These are phyloP conservation scores for Leucosticte australis DNA, from an alignment of 2,113 vertebrate genomes.

Conservation along the genomic window DNA sequence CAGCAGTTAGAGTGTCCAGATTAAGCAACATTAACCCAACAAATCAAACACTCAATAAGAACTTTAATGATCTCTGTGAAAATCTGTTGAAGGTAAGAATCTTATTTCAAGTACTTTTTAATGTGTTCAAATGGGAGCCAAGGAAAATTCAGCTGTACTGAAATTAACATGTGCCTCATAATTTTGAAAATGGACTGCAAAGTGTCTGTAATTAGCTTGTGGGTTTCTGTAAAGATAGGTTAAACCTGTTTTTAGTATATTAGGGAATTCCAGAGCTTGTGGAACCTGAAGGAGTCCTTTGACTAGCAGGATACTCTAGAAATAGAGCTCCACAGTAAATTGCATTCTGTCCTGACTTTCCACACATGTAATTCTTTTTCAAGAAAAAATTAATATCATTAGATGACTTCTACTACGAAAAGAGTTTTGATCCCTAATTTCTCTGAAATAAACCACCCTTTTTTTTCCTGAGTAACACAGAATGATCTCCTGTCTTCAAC, in stretches of 20 bases:
- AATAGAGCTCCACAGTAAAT: neutral
- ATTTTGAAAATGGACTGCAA: neutral
- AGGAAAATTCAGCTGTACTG: neutral
- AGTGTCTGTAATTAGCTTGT: neutral
- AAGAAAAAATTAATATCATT: neutral
- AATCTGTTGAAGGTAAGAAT: slow-evolving; percentile 91
- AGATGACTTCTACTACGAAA: neutral
- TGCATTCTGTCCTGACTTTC: neutral
- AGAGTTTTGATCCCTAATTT: neutral
- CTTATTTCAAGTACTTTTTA: neutral
- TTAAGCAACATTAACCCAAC: slow-evolving; percentile 89
- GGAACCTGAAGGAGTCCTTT: neutral
- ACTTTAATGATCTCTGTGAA: slow-evolving; percentile 97
- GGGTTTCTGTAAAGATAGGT: neutral
- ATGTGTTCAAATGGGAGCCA: neutral
- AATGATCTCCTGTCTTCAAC: slow-evolving; percentile 33
- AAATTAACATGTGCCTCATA: neutral
- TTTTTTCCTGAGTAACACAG: neutral
- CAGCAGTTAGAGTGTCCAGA: slow-evolving; percentile 92
- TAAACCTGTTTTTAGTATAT: neutral
- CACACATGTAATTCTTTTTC: neutral
- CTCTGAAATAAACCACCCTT: neutral
- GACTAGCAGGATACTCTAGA: neutral
- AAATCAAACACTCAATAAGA: slow-evolving; percentile 95
- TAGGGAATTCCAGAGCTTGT: neutral